Conservation (phyloP, 2,797 vertebrate species). For the Tamandua tetradactyla region DNA sequence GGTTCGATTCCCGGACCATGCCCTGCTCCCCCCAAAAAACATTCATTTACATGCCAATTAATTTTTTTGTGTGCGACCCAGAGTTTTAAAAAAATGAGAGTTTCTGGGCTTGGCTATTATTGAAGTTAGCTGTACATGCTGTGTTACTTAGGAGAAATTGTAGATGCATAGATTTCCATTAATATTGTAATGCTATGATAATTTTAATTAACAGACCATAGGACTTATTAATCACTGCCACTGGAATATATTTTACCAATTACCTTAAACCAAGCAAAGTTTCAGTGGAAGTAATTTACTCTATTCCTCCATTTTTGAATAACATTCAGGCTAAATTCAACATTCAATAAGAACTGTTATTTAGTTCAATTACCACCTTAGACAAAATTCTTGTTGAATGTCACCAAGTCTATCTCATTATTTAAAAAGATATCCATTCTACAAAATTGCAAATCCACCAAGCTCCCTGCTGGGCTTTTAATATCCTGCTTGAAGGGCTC, state of each 20-base stretch:
- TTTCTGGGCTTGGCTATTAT: not conserved
- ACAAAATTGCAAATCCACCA: not conserved
- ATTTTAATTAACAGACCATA: not conserved
- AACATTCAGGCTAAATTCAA: not conserved
- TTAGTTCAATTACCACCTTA: not conserved
- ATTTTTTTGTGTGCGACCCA: not conserved
- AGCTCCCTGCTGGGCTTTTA: not conserved
- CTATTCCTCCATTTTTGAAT: not conserved
- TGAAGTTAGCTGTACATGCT: not conserved
- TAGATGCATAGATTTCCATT: not conserved
- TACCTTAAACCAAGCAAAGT: not conserved
- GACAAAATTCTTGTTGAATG: not conserved
- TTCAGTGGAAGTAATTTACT: not conserved
- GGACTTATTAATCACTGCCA: not conserved
- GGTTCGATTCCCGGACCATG: too few relatives aligned
- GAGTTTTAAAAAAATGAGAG: not conserved
- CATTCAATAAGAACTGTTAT: not conserved
- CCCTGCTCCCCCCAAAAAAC: too few relatives aligned
- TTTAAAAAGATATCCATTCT: not conserved
- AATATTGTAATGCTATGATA: not conserved
- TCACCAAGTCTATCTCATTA: not conserved
- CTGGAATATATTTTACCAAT: not conserved
- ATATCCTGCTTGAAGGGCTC: not conserved
- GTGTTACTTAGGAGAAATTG: not conserved
- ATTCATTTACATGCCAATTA: not conserved